These are phyloP conservation scores for Tricholaema leucomelas DNA, from an alignment of 2,113 vertebrate species.

Conservation along the genomic window DNA sequence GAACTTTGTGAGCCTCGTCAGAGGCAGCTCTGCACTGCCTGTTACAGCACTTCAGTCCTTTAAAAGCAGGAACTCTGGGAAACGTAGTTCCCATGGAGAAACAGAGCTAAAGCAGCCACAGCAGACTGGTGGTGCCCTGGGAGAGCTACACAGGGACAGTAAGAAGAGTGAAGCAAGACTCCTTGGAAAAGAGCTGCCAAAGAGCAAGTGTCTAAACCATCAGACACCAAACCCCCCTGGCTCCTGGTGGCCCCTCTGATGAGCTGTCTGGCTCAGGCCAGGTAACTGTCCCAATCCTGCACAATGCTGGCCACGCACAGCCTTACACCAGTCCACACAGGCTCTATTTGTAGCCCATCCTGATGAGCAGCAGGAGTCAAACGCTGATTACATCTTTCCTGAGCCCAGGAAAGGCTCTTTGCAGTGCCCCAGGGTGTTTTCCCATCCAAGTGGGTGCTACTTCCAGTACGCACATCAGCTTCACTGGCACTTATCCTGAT, in stretches of 20 bases:
- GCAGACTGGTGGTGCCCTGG: neutral
- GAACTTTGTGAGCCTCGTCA: neutral
- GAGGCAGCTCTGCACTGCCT: neutral
- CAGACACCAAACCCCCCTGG: rapidly evolving
- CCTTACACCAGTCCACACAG: rapidly evolving
- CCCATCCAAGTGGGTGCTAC: neutral
- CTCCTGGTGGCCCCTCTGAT: neutral
- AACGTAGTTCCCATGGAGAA: slow-evolving; percentile 20
- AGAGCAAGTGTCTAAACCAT: neutral
- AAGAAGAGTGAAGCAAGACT: neutral
- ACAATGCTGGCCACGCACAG: rapidly evolving
- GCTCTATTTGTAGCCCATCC: neutral
- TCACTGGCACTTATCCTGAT: neutral
- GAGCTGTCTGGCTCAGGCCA: neutral
- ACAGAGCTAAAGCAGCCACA: neutral
- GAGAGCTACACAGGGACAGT: neutral
- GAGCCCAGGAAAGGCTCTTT: neutral
- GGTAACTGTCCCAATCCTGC: neutral
- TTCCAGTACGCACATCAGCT: neutral
- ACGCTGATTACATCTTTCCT: neutral
- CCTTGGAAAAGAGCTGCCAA: neutral
- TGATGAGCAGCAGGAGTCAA: neutral
- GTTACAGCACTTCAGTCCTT: neutral
- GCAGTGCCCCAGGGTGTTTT: neutral
- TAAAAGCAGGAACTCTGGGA: slow-evolving; percentile 30